Evolutionary conservation across 2,113 vertebrate species (phyloP), one percentile per base, ranked within the genome.

Genomic region (Spheniscus mendiculus): DNA sequence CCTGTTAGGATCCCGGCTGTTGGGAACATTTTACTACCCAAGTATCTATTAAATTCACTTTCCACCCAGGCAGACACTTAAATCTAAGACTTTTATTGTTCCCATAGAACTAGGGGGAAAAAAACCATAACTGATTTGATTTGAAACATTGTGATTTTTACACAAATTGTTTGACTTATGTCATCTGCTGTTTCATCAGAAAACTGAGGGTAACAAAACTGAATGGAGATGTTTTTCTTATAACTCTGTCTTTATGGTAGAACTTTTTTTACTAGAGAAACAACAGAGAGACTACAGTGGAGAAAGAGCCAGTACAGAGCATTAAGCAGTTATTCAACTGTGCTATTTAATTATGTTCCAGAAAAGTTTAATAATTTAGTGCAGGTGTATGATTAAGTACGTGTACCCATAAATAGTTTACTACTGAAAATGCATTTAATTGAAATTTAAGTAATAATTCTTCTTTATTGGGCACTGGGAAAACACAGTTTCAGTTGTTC

Each of bases 391-490:
- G 10, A 70, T 74, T 55, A 87, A 63, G 15, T 78, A 69, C 30
- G 55, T 63, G 8, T 38, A 71, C 8, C 12, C 25, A 66, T 26
- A 66, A 76, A 34, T 25, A 52, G 12, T 65, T 84, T 84, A 15
- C 11, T 40, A 62, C 45, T 82, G 36, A 49, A 93, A 87, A 40
- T 13, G 5, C 5, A 71, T 73, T 66, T 66, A 47, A 50, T 21
- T 88, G 4, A 71, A 42, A 65, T 67, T 55, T 79, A 85, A 52
- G 20, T 36, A 83, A 72, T 16, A 42, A 3, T 73, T 86, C 84
- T 66, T 83, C 22, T 49, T 71, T 59, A 40, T 7, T 2, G 0
- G 21, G 4, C 49, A 49, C 6, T 27, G 4, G 2, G 3, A 55
- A 90, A 72, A 56, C 10, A 72, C 3, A 61, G 38, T 58, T 93